Evolutionary conservation across 2,797 vertebrate genomes (phyloP).

Genomic region (Spea hammondii): DNA sequence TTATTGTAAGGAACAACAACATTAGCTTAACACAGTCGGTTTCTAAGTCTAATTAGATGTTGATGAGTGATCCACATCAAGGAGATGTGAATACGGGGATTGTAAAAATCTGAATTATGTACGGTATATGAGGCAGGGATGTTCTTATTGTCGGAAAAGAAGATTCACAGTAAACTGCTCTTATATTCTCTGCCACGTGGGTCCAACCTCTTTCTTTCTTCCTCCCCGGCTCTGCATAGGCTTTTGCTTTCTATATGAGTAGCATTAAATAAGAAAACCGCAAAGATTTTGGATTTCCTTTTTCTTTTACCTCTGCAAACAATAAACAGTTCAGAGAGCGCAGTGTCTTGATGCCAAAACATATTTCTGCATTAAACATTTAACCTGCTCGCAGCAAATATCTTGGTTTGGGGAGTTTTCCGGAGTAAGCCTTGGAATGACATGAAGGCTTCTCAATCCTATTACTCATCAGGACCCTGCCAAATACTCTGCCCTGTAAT

Average conservation of each 20-base stretch:
- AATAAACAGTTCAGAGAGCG: conserved; percentile 43
- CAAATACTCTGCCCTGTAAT: conserved; percentile 50
- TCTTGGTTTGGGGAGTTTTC: conserved; percentile 50
- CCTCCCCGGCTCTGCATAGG: neutral
- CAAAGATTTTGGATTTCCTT: conserved; percentile 43
- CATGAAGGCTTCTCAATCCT: conserved; percentile 50
- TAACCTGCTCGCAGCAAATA: conserved; percentile 51
- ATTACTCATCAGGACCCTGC: conserved; percentile 48
- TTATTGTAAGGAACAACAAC: neutral
- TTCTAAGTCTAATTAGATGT: too few relatives aligned
- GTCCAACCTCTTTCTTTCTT: neutral
- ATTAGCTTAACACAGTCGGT: too few relatives aligned
- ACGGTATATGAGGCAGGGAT: neutral
- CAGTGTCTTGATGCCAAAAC: conserved; percentile 42
- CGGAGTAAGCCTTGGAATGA: conserved; percentile 52
- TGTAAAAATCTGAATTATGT: neutral
- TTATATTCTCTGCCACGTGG: neutral
- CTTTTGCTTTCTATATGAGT: conserved; percentile 16
- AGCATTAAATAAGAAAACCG: conserved; percentile 40
- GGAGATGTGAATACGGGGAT: neutral
- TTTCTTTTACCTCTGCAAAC: conserved; percentile 40
- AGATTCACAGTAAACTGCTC: neutral
- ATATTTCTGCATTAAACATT: conserved; percentile 42
- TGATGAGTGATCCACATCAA: neutral
- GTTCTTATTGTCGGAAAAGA: neutral